Evolutionary conservation across 2,888 invertebrate species (phyloP).

Genomic region (Eupithecia insigniata): DNA sequence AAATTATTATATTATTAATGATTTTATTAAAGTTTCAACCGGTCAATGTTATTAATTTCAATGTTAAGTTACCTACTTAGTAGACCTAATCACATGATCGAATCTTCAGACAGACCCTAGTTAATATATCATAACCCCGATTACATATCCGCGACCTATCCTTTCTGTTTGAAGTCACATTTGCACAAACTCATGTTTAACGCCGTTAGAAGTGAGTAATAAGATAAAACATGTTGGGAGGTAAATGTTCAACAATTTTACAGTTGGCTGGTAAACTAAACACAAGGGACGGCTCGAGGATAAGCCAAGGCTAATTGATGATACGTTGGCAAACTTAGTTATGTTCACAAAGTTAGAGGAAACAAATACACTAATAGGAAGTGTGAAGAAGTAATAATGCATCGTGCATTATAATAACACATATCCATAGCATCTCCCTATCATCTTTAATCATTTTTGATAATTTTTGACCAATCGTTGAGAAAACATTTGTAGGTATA

Average conservation of each 20-base stretch:
- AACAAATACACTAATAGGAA: background rate
- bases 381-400: background rate
- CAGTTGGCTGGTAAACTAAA: constrained; percentile 43
- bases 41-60: no score
- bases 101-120: background rate
- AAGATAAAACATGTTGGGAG: constrained; percentile 7
- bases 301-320: constrained; percentile 17
- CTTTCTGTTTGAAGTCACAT: background rate
- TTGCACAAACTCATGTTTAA: background rate
- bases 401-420: no score
- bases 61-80: no score
- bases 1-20: no score
- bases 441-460: background rate
- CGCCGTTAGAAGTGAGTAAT: background rate
- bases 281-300: constrained; percentile 27
- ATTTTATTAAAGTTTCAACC: no score
- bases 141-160: no score
- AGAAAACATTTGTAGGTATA: no score
- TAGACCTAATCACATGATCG: background rate
- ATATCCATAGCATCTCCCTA: background rate
- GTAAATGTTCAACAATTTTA: constrained; percentile 24
- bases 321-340: constrained; percentile 21
- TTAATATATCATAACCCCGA: background rate
- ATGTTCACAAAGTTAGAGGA: background rate
- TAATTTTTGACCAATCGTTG: no score